Percentiles rank a stretch among this genome's conserved stretches.
Evolutionary conservation across 1,140 invertebrate species (phyloP).

Genomic region (Sycophila sp.): DNA sequence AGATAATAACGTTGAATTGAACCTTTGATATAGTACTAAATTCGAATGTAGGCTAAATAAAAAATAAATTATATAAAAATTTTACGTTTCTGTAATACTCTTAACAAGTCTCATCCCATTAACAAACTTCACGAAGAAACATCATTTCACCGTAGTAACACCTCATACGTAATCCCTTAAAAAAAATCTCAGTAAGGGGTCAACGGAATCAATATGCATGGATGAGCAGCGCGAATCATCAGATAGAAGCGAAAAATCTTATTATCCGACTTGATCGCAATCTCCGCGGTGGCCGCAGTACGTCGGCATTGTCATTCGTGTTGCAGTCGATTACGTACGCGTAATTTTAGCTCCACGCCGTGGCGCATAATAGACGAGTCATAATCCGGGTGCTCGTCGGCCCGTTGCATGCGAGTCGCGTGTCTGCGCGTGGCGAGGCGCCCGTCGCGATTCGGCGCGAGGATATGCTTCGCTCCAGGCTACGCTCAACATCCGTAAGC

Average conservation of each 20-base stretch:
- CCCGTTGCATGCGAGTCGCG: slow-evolving; percentile 11
- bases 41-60: no score
- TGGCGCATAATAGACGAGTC: slow-evolving; percentile 26
- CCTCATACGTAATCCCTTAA: neutral
- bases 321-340: slow-evolving; percentile 48
- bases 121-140: no score
- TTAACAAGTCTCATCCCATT: no score
- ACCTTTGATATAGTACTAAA: no score
- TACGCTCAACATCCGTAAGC: no score
- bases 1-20: no score
- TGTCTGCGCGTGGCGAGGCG: no score
- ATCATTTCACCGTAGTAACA: no score
- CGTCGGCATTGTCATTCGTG: slow-evolving; percentile 29
- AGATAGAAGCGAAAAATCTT: neutral
- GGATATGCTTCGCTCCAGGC: no score
- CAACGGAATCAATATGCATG: neutral
- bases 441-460: no score
- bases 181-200: neutral
- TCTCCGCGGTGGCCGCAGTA: neutral
- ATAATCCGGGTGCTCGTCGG: slow-evolving; percentile 26
- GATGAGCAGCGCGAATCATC: neutral
- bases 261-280: neutral
- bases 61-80: no score
- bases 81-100: no score
- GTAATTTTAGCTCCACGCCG: slow-evolving; percentile 51